These are phyloP conservation scores for Amphipoea oculea DNA, from an alignment of 2,888 invertebrate species.

Conservation along the genomic window DNA sequence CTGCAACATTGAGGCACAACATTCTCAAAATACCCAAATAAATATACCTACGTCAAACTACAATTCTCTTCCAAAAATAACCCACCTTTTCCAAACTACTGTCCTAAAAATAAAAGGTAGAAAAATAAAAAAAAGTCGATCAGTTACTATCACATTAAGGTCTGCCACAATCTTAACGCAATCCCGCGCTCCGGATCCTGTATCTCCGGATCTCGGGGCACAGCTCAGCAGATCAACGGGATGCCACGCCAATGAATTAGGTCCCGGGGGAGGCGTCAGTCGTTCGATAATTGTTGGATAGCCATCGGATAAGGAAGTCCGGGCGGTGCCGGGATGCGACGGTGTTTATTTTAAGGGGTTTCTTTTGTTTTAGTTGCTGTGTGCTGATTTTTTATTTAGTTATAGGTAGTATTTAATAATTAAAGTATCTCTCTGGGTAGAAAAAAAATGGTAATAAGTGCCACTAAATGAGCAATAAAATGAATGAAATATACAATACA, in stretches of 20 bases:
- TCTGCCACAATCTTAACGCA: slow-evolving; percentile 64
- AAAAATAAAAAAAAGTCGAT: slow-evolving; percentile 58
- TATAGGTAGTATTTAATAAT: not conserved
- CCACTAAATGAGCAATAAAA: too few relatives aligned
- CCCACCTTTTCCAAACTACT: slow-evolving; percentile 24
- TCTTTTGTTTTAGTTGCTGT: slow-evolving; percentile 17
- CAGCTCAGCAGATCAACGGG: slow-evolving; percentile 68
- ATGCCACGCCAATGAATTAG: slow-evolving; percentile 66
- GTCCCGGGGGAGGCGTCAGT: slow-evolving; percentile 63
- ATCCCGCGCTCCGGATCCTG: slow-evolving; percentile 52
- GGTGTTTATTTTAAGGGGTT: slow-evolving; percentile 12
- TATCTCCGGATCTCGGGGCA: slow-evolving; percentile 62
- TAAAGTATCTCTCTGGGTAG: too few relatives aligned
- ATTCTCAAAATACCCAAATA: not conserved
- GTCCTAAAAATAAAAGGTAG: slow-evolving; percentile 39
- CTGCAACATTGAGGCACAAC: not conserved
- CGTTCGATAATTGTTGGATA: slow-evolving; percentile 67
- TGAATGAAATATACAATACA: too few relatives aligned
- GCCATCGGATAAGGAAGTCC: slow-evolving; percentile 57
- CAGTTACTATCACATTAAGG: slow-evolving; percentile 66
- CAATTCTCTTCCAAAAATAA: slow-evolving; percentile 22
- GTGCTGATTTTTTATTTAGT: not conserved
- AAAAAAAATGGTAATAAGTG: too few relatives aligned
- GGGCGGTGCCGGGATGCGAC: slow-evolving; percentile 21
- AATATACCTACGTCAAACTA: slow-evolving; percentile 1